phyloP scores from a whole-genome alignment of 1,140 invertebrate species.

The Pemphigus obesinymphae region DNA sequence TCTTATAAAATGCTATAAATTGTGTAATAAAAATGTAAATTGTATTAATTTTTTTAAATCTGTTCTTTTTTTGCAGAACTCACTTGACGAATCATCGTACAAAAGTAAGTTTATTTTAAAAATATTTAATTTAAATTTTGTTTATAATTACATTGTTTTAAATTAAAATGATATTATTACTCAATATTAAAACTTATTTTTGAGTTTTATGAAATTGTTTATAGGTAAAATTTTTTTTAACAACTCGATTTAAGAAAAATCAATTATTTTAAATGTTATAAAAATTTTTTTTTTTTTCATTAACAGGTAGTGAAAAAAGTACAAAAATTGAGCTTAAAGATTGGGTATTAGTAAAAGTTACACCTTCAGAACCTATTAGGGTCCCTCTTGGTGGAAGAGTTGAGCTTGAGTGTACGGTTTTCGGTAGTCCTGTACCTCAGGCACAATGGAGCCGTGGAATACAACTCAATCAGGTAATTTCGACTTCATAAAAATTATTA shows the following conservation, averaged over 20 bases:
- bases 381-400: constrained; percentile 18
- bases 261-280: neutral
- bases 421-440: constrained; percentile 24
- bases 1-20: too few relatives aligned
- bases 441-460: constrained; percentile 29
- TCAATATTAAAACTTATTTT: too few relatives aligned
- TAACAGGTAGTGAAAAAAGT: neutral
- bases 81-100: constrained; percentile 11
- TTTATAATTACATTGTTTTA: neutral
- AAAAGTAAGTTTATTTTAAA: neutral
- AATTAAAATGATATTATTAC: too few relatives aligned
- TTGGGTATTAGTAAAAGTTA: constrained; percentile 27
- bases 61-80: constrained; percentile 22
- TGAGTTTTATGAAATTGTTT: too few relatives aligned
- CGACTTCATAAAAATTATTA: neutral
- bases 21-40: neutral
- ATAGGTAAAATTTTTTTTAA: too few relatives aligned
- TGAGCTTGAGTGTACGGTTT: constrained; percentile 36
- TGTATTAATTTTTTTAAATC: neutral
- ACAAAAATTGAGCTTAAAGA: constrained; percentile 29
- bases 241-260: neutral
- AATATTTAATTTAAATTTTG: neutral
- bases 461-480: constrained; percentile 23
- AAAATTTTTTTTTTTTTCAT: neutral
- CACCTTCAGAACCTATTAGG: neutral